phyloP scores from a whole-genome alignment of 2,113 vertebrate genomes.

The Actenoides hombroni region DNA sequence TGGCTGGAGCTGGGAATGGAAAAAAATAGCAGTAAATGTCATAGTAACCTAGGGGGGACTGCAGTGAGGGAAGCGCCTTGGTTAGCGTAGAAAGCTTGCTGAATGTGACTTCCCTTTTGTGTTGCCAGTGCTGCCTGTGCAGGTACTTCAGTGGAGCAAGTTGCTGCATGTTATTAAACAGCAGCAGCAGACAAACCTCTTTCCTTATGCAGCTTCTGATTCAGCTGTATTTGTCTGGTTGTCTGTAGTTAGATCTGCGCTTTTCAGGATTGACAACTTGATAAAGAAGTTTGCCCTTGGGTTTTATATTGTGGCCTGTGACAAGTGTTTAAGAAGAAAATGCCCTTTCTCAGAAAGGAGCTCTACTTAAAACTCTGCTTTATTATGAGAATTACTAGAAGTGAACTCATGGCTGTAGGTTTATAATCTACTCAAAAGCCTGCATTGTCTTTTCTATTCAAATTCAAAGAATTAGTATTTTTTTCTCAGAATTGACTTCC shows the following conservation, averaged over 20 bases:
- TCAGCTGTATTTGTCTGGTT: not conserved
- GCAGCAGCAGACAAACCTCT: not conserved
- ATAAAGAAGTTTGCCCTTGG: constrained; percentile 68
- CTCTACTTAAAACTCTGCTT: constrained; percentile 34
- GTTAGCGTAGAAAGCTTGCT: not conserved
- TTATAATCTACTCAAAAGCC: constrained; percentile 32
- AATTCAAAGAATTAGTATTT: not conserved
- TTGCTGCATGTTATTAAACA: not conserved
- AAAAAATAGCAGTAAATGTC: not conserved
- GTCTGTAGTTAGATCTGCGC: not conserved
- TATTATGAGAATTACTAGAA: constrained; percentile 52
- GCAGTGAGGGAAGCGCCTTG: not conserved
- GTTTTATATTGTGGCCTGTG: constrained; percentile 57
- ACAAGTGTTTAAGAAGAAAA: not conserved
- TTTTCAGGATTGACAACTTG: constrained; percentile 61
- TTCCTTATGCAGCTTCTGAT: constrained; percentile 6
- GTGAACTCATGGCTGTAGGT: constrained; percentile 25
- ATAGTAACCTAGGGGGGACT: not conserved
- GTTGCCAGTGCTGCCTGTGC: not conserved
- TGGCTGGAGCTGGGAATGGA: not conserved
- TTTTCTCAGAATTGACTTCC: not conserved
- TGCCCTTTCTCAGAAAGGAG: not conserved
- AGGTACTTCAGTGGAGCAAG: not conserved
- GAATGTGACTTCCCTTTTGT: not conserved
- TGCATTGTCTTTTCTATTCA: not conserved